Percentiles rank a stretch among this genome's conserved stretches.
These are phyloP conservation scores for Entomobrya proxima DNA, from an alignment of 2,888 invertebrate species.

Conservation along the genomic window DNA sequence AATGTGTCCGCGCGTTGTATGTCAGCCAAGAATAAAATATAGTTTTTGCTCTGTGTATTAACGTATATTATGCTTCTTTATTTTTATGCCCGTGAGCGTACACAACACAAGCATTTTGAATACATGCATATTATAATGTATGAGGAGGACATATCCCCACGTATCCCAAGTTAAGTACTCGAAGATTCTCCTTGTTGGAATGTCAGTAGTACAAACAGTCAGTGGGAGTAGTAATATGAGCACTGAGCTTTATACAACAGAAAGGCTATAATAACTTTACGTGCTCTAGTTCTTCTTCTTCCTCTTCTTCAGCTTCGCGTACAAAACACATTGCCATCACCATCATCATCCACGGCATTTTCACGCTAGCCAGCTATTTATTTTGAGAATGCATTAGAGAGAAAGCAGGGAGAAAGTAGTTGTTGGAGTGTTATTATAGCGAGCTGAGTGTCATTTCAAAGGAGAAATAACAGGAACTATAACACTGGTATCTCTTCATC, in stretches of 20 bases:
- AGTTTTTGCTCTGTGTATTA: neutral
- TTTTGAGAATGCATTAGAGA: constrained; percentile 58
- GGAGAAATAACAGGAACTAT: constrained; percentile 28
- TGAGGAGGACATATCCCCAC: neutral
- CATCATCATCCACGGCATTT: constrained; percentile 32
- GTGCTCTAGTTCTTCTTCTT: constrained; percentile 11
- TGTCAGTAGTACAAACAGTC: neutral
- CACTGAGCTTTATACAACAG: neutral
- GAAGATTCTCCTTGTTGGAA: neutral
- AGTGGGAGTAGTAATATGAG: neutral
- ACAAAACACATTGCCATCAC: neutral
- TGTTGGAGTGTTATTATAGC: neutral
- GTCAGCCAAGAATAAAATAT: too few species aligned
- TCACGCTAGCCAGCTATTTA: constrained; percentile 50
- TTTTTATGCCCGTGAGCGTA: constrained; percentile 13
- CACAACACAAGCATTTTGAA: constrained; percentile 2
- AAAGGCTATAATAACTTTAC: constrained; percentile 4
- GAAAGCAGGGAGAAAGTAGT: neutral
- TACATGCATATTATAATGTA: constrained; percentile 4
- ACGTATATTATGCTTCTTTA: neutral
- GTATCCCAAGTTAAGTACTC: constrained; percentile 3
- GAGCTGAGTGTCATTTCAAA: constrained; percentile 51
- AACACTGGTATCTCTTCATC: constrained; percentile 8
- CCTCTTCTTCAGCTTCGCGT: neutral
- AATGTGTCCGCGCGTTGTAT: neutral